Conservation (phyloP, 2,888 invertebrate species). For the Seladonia tumulorum region DNA sequence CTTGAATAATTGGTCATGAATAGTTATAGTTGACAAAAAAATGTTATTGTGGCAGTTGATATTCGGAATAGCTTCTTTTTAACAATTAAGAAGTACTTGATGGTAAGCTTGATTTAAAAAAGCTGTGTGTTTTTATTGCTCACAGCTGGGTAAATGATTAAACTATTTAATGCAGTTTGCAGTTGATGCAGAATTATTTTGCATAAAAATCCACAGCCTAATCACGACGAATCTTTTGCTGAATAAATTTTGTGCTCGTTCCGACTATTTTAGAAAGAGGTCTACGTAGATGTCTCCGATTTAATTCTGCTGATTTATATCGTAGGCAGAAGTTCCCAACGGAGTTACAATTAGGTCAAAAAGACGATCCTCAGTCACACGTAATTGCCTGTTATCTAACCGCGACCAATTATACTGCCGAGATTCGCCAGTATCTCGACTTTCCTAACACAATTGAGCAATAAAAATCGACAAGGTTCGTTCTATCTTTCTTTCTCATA, state of each 20-base stretch:
- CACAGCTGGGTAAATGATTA: too few species aligned
- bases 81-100: too few species aligned
- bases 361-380: background rate
- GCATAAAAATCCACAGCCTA: background rate
- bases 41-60: too few species aligned
- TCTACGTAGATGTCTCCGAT: background rate
- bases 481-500: background rate
- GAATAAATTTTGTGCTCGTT: background rate
- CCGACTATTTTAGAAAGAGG: background rate
- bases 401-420: background rate
- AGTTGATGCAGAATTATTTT: background rate
- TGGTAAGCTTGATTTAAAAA: too few species aligned
- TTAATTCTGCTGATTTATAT: too few species aligned
- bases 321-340: background rate
- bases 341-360: background rate
- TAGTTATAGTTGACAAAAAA: too few species aligned
- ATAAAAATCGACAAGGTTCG: background rate
- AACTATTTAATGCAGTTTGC: too few species aligned
- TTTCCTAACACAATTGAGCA: background rate
- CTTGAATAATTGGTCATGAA: too few species aligned
- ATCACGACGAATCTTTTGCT: background rate
- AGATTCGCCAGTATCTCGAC: background rate
- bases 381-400: conserved; percentile 1
- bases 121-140: too few species aligned
- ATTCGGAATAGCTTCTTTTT: too few species aligned